Evolutionary conservation across 2,797 vertebrate genomes (phyloP).

Genomic region (Leptatherina wallacei): DNA sequence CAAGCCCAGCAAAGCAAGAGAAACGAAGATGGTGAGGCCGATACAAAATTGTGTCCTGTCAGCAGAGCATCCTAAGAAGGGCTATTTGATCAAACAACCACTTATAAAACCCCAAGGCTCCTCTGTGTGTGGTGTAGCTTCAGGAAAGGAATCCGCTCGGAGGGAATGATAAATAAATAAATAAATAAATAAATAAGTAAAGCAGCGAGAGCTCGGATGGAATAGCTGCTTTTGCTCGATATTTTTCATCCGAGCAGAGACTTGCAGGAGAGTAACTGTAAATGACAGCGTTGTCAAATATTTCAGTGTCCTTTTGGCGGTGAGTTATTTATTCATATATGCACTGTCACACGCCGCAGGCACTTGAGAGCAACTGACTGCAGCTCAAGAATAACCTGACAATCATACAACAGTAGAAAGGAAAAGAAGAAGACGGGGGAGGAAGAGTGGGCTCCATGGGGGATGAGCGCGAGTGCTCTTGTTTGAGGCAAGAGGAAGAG

Average conservation of each 20-base stretch:
- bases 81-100: constrained; percentile 74
- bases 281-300: constrained; percentile 76
- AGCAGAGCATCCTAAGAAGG: constrained; percentile 72
- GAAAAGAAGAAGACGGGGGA: constrained; percentile 45
- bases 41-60: constrained; percentile 59
- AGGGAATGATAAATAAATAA: background rate
- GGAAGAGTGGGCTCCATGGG: constrained; percentile 34
- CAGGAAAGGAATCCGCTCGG: constrained; percentile 28
- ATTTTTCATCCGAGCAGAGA: constrained; percentile 42
- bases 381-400: constrained; percentile 72
- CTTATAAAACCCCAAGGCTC: constrained; percentile 61
- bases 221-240: constrained; percentile 20
- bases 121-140: constrained; percentile 46
- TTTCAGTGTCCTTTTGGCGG: constrained; percentile 68
- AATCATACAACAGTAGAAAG: constrained; percentile 61
- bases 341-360: constrained; percentile 73
- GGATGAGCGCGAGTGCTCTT: constrained; percentile 24
- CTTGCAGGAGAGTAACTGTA: constrained; percentile 65
- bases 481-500: constrained; percentile 35
- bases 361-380: constrained; percentile 72
- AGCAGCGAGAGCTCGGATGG: constrained; percentile 24
- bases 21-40: constrained; percentile 47
- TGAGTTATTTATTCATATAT: constrained; percentile 79
- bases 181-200: constrained; percentile 11
- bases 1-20: constrained; percentile 58